Evolutionary conservation across 2,888 invertebrate genomes (phyloP).

Genomic region (Lamellibrachia satsuma): DNA sequence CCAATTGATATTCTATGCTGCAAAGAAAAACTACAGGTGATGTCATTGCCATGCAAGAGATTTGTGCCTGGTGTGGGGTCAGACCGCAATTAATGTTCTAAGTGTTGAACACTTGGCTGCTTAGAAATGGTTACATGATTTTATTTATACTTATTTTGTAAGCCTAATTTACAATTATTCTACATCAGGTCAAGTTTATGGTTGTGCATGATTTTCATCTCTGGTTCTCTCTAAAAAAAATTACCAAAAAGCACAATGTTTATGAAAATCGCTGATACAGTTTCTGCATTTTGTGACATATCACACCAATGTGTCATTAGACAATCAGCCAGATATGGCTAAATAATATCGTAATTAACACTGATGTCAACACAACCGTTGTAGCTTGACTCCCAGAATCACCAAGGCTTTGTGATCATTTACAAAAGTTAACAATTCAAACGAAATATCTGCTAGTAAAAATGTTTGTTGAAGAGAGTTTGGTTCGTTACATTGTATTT

Average conservation of each 20-base stretch:
- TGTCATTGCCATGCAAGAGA: background rate
- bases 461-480: too few species aligned
- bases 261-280: background rate
- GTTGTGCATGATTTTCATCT: background rate
- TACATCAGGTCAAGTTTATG: background rate
- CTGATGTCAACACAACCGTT: too few species aligned
- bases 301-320: too few species aligned
- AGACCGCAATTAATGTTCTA: background rate
- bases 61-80: background rate
- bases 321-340: too few species aligned
- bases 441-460: too few species aligned
- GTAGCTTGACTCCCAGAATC: too few species aligned
- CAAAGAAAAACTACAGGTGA: background rate
- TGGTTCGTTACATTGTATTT: too few species aligned
- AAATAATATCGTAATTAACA: too few species aligned
- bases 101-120: background rate
- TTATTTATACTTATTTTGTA: background rate
- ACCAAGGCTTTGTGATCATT: too few species aligned
- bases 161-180: background rate
- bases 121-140: background rate
- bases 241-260: background rate
- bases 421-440: too few species aligned
- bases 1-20: background rate
- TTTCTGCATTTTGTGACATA: too few species aligned
- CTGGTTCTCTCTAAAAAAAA: background rate